phyloP scores from a whole-genome alignment of 2,797 vertebrate genomes.

The Darevskia mixta region DNA sequence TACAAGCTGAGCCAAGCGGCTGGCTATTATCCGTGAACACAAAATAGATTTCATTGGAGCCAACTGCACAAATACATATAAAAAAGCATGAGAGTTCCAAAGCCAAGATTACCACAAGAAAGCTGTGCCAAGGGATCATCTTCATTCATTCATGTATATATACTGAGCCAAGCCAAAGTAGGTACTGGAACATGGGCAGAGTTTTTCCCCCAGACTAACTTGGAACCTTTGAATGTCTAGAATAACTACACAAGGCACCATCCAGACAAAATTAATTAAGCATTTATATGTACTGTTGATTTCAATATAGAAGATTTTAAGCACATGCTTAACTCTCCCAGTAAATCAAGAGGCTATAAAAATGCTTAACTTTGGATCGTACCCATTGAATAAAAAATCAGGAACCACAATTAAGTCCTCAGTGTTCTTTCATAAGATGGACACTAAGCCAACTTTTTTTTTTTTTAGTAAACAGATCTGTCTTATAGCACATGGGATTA shows the following conservation, averaged over 20 bases:
- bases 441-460: constrained; percentile 49
- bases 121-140: constrained; percentile 23
- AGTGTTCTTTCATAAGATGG: constrained; percentile 38
- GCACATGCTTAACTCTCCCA: not conserved
- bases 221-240: constrained; percentile 15
- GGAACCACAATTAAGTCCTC: constrained; percentile 42
- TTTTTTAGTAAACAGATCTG: constrained; percentile 55
- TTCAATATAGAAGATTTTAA: not conserved
- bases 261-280: not conserved
- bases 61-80: constrained; percentile 29
- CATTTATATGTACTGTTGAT: constrained; percentile 15
- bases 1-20: constrained; percentile 30
- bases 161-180: constrained; percentile 23
- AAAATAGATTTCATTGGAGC: constrained; percentile 37
- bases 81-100: constrained; percentile 22
- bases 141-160: not conserved
- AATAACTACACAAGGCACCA: not conserved
- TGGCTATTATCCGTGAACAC: constrained; percentile 41
- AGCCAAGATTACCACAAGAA: constrained; percentile 19
- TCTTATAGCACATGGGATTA: constrained; percentile 61
- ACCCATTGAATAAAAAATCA: constrained; percentile 36
- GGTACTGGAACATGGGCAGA: constrained; percentile 35
- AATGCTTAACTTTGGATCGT: not conserved
- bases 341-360: not conserved
- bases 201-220: not conserved